Evolutionary conservation across 1,140 invertebrate genomes (phyloP).

Genomic region (Metaphire vulgaris): DNA sequence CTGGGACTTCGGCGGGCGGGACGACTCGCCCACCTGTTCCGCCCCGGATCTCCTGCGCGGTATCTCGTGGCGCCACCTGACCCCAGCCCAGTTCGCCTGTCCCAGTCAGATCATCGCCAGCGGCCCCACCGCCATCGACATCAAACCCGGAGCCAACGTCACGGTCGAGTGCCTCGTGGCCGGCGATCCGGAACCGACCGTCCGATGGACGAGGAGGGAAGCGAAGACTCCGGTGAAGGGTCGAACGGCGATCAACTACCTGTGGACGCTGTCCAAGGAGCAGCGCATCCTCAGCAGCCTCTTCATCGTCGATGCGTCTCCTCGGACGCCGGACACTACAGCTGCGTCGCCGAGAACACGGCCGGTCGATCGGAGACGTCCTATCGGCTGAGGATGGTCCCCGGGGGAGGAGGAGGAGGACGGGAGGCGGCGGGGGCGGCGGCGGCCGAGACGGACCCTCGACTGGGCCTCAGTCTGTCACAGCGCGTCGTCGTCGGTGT

Average conservation of each 20-base stretch:
- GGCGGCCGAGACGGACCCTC: too few species aligned
- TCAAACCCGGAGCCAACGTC: slow-evolving; percentile 18
- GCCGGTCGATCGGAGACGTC: slow-evolving; percentile 32
- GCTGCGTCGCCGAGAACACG: slow-evolving; percentile 39
- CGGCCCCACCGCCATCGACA: slow-evolving; percentile 6
- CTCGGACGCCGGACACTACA: slow-evolving; percentile 31
- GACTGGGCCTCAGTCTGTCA: background rate
- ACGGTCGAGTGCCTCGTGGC: slow-evolving; percentile 25
- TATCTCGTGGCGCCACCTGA: slow-evolving; percentile 22
- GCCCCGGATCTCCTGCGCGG: slow-evolving; percentile 18
- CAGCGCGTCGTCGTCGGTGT: background rate
- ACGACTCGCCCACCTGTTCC: slow-evolving; percentile 24
- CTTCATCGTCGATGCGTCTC: background rate
- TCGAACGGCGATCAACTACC: background rate
- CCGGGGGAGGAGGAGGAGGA: background rate
- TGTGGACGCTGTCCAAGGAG: background rate
- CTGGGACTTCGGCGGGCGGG: slow-evolving; percentile 26
- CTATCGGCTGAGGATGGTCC: slow-evolving; percentile 32
- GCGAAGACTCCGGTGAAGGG: background rate
- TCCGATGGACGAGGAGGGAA: slow-evolving; percentile 14
- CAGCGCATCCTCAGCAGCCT: background rate
- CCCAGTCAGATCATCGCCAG: slow-evolving; percentile 18
- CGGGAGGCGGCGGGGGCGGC: too few species aligned
- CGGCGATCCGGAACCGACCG: slow-evolving; percentile 25
- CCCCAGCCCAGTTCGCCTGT: slow-evolving; percentile 21